phyloP scores from a whole-genome alignment of 1,140 invertebrate genomes.

The Batillaria attramentaria region DNA sequence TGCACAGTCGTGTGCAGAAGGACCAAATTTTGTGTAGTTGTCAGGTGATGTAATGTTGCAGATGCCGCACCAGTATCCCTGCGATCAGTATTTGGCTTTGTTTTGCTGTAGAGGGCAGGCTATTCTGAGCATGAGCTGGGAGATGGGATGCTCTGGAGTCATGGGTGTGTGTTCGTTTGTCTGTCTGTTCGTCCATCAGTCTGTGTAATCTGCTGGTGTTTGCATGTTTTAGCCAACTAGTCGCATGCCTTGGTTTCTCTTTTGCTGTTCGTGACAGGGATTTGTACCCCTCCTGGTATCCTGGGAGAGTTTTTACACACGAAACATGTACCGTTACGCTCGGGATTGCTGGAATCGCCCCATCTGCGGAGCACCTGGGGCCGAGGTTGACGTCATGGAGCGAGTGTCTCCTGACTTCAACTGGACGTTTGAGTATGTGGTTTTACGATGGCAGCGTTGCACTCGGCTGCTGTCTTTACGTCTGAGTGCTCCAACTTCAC shows the following conservation, averaged over 20 bases:
- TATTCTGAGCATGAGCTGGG: too few species aligned
- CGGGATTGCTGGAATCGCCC: slow-evolving; percentile 95
- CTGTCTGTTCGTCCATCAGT: too few species aligned
- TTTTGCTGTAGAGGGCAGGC: too few species aligned
- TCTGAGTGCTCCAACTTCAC: too few species aligned
- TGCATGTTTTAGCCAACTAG: neutral
- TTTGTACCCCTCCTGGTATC: slow-evolving; percentile 92
- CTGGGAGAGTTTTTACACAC: slow-evolving; percentile 95
- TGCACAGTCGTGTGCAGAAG: too few species aligned
- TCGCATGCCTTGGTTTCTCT: neutral
- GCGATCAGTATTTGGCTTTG: too few species aligned
- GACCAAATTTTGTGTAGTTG: too few species aligned
- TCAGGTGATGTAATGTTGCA: too few species aligned
- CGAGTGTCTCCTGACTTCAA: slow-evolving; percentile 88
- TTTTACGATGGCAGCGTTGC: too few species aligned
- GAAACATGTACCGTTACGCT: slow-evolving; percentile 93
- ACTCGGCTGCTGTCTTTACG: too few species aligned
- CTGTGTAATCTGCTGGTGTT: slow-evolving; percentile 3
- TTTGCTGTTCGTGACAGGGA: slow-evolving; percentile 69
- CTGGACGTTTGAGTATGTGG: slow-evolving; percentile 91
- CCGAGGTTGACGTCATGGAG: slow-evolving; percentile 87
- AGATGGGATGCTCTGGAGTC: slow-evolving; percentile 44
- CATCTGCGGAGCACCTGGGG: slow-evolving; percentile 93
- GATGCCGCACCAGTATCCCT: too few species aligned
- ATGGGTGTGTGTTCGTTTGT: too few species aligned